Evolutionary conservation across 2,797 vertebrate genomes (phyloP).

Genomic region (Lithobates sylvaticus): DNA sequence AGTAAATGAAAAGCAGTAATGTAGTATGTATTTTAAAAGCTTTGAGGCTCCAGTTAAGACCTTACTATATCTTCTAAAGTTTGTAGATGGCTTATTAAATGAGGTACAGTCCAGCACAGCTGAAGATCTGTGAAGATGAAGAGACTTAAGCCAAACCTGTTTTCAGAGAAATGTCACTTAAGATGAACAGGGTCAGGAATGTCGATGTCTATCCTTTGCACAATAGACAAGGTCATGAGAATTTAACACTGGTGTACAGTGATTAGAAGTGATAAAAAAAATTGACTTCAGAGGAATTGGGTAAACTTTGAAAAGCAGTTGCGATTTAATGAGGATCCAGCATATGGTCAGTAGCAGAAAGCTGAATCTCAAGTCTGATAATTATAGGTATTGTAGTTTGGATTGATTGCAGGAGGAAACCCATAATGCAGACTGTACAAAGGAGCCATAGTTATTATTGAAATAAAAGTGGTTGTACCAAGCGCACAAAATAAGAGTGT

Average conservation of each 20-base stretch:
- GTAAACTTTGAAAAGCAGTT: constrained; percentile 39
- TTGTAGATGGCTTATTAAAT: constrained; percentile 33
- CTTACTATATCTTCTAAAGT: neutral
- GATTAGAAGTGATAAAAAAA: constrained; percentile 28
- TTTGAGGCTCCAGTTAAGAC: constrained; percentile 27
- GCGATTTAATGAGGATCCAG: constrained; percentile 42
- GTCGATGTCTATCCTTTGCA: constrained; percentile 3
- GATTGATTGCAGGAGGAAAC: constrained; percentile 39
- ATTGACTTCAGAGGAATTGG: constrained; percentile 37
- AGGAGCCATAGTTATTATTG: constrained; percentile 11
- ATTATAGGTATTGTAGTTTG: constrained; percentile 41
- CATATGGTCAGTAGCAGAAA: constrained; percentile 13
- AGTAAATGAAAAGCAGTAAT: neutral
- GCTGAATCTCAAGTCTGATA: constrained; percentile 27
- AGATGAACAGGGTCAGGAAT: constrained; percentile 34
- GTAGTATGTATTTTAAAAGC: neutral
- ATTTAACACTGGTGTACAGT: constrained; percentile 16
- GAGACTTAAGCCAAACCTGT: constrained; percentile 33
- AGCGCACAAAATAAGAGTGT: constrained; percentile 24
- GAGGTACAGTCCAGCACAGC: neutral
- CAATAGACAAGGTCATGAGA: constrained; percentile 30
- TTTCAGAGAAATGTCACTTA: constrained; percentile 36
- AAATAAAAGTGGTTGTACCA: constrained; percentile 37
- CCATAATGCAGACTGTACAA: constrained; percentile 7
- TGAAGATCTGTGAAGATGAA: constrained; percentile 17